Base-by-base conservation (phyloP, 2,888 invertebrate species). In the Adelphocoris suturalis region DNA sequence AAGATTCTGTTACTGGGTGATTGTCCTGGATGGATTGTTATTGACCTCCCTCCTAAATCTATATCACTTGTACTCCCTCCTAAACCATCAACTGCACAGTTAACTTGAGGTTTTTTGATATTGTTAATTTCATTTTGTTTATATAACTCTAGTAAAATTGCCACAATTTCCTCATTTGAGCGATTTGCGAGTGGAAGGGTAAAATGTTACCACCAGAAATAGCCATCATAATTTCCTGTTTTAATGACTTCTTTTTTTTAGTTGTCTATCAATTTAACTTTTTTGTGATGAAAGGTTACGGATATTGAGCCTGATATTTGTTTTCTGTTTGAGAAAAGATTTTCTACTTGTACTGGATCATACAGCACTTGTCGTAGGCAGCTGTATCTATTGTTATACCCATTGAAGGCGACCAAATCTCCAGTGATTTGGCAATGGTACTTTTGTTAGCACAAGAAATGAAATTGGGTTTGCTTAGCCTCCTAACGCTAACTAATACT, bases 391-490 rank as follows among this genome's bases (percentile, higher is more conserved):
- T n/a, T n/a, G 13, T 12, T 13, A 37, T 28, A 7, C 14, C 37
- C 78, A 78, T 78, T 23, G 37, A 12, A 28, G 23, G 37, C 46
- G 14, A 78, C 14, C 23, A 78, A 16, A n/a, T 78, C 78, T 23
- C 78, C 78, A 14, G 37, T n/a, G 7, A 12, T 57, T 85, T 57
- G 4, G 78, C 78, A 13, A 13, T n/a, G 3, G 55, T 12, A 57
- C 12, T 57, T 52, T 13, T 57, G 57, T 85, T 85, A 37, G 57
- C 85, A 52, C 57, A 85, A 23, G 55, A 52, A 4, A 85, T 85
- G 9, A 7, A n/a, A 27, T 28, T 55, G 19, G 28, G 55, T 11
- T 85, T 85, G 55, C 9, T 3, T 12, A 85, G 27, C 57, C 57
- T 85, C 16, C n/a, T 52, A 82, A 82, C 47, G 23, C 48, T 52